phyloP scores from a whole-genome alignment of 2,113 vertebrate species.

The Synodontis membranacea region DNA sequence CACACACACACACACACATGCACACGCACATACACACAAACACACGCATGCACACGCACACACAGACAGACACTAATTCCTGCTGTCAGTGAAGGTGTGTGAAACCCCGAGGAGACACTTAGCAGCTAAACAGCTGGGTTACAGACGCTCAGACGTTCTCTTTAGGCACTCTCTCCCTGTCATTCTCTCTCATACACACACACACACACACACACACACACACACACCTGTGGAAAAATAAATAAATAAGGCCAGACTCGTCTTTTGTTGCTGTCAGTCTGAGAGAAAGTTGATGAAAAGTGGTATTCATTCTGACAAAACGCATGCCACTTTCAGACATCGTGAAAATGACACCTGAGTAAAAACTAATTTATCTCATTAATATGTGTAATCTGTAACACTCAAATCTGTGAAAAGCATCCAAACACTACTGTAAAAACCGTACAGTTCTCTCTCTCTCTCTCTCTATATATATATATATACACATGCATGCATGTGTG shows the following conservation, averaged over 20 bases:
- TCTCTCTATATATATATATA: too few species aligned
- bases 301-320: neutral
- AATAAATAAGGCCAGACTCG: neutral
- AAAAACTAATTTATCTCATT: neutral
- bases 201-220: neutral
- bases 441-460: too few species aligned
- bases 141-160: neutral
- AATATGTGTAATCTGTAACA: neutral
- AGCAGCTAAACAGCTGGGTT: neutral
- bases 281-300: neutral
- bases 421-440: too few species aligned
- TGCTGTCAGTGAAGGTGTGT: constrained; percentile 16
- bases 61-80: constrained; percentile 19
- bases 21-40: neutral
- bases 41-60: constrained; percentile 33
- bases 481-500: too few species aligned
- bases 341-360: neutral
- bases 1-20: neutral
- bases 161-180: neutral
- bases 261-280: neutral
- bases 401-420: neutral
- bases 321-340: neutral
- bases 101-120: neutral
- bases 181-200: neutral
- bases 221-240: neutral